A percentile compares a stretch with the other conserved stretches of the same genome.
Conservation (phyloP, 2,113 vertebrate genomes). For the Ovibos moschatus region DNA sequence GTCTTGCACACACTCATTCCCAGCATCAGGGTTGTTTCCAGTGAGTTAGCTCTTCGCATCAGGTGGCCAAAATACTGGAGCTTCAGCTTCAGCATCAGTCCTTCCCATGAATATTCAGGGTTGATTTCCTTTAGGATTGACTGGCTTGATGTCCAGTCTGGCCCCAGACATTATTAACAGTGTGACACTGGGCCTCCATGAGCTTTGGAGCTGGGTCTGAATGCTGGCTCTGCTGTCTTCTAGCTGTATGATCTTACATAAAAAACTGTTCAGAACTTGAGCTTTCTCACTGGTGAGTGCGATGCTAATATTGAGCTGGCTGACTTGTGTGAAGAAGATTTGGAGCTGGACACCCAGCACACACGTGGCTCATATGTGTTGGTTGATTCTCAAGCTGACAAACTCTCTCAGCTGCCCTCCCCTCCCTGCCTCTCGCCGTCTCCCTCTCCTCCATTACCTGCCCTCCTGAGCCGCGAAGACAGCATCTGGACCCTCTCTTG, state of each 20-base stretch:
- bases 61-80: not conserved
- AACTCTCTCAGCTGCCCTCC: not conserved
- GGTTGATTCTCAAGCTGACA: not conserved
- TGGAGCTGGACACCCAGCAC: not conserved
- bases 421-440: not conserved
- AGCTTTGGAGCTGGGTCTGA: not conserved
- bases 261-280: not conserved
- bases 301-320: not conserved
- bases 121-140: not conserved
- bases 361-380: not conserved
- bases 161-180: not conserved
- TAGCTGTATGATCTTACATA: not conserved
- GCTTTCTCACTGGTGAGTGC: not conserved
- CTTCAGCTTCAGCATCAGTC: not conserved
- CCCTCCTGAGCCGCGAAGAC: not conserved
- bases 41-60: not conserved
- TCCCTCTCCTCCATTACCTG: not conserved
- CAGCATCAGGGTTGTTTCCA: not conserved
- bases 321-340: not conserved
- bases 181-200: not conserved
- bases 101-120: not conserved
- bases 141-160: not conserved
- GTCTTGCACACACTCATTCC: not conserved
- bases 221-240: not conserved
- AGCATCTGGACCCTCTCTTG: not conserved